phyloP scores from a whole-genome alignment of 2,113 vertebrate species.

The Pachyramphus minor region DNA sequence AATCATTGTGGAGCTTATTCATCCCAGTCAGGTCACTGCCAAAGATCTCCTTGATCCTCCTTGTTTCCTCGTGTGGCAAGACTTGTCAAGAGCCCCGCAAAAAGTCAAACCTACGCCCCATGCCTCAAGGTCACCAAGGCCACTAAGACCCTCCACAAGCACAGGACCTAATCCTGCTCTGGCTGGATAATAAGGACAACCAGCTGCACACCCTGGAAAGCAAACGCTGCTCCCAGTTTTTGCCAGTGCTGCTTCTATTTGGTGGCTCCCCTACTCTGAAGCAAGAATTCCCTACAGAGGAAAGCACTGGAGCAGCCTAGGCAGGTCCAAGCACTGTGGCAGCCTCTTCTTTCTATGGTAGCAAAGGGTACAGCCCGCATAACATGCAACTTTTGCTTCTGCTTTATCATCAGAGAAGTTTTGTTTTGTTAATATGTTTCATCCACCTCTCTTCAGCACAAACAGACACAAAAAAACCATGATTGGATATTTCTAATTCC shows the following conservation, averaged over 20 bases:
- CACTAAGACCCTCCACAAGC: background rate
- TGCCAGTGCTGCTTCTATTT: background rate
- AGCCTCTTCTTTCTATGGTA: background rate
- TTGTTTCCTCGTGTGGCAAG: background rate
- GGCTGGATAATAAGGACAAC: background rate
- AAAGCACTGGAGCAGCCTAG: fast-evolving
- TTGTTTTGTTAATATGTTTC: background rate
- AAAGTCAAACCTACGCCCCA: background rate
- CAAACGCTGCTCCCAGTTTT: background rate
- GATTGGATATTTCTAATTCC: background rate
- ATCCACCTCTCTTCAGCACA: background rate
- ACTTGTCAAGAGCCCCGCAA: fast-evolving
- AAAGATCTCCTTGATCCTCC: background rate
- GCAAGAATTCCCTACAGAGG: background rate
- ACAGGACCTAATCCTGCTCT: background rate
- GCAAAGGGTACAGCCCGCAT: background rate
- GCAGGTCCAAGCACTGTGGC: fast-evolving
- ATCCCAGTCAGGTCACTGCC: background rate
- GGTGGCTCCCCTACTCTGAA: background rate
- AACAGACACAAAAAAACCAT: background rate
- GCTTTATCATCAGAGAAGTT: background rate
- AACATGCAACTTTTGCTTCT: background rate
- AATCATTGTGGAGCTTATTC: background rate
- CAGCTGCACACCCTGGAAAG: background rate
- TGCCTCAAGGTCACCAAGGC: background rate